phyloP scores from a whole-genome alignment of 2,113 vertebrate species.

The Zootoca vivipara region DNA sequence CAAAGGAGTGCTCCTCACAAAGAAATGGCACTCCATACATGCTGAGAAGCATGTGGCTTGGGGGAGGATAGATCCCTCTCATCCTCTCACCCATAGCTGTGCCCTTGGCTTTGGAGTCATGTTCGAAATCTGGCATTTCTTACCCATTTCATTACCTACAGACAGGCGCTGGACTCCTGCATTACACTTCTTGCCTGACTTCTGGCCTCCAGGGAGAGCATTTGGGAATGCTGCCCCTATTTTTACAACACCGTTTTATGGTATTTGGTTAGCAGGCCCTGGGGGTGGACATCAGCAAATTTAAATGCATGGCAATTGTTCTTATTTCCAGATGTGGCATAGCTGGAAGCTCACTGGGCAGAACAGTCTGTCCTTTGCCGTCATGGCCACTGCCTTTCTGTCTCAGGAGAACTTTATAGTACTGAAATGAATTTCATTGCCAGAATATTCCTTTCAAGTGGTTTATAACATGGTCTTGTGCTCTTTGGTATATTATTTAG shows the following conservation, averaged over 20 bases:
- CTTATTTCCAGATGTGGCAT: constrained; percentile 2
- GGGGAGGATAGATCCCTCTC: not conserved
- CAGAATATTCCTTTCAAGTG: not conserved
- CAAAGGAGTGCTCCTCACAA: not conserved
- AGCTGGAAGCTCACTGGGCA: not conserved
- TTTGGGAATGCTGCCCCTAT: not conserved
- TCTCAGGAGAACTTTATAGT: not conserved
- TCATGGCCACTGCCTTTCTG: not conserved
- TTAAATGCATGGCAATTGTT: not conserved
- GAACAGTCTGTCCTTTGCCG: not conserved
- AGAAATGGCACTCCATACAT: not conserved
- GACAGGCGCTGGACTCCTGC: not conserved
- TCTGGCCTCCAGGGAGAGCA: not conserved
- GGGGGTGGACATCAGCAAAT: not conserved
- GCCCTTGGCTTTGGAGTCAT: not conserved
- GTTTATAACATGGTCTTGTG: not conserved
- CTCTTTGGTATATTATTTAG: not conserved
- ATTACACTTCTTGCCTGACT: not conserved
- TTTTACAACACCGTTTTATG: not conserved
- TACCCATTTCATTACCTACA: not conserved
- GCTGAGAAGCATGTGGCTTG: not conserved
- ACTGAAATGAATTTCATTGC: not conserved
- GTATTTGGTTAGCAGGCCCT: not conserved
- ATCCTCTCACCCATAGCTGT: not conserved
- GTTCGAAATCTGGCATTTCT: not conserved